Base-by-base conservation (phyloP, 2,113 vertebrate genomes). In the Prionailurus viverrinus region DNA sequence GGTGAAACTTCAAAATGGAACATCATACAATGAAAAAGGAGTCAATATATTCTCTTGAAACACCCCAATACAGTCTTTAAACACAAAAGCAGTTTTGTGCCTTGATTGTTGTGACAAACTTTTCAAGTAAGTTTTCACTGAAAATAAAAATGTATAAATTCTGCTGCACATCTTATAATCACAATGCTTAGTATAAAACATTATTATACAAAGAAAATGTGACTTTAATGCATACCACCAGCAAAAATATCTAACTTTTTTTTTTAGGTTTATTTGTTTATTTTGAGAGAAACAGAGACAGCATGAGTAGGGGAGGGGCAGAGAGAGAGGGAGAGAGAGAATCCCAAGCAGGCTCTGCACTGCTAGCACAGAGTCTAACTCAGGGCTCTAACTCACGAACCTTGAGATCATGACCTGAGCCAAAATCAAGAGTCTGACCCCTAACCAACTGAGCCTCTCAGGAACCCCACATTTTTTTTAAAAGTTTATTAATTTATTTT, bases 1-100 rank as follows among this genome's bases (percentile, higher is more conserved):
- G 66, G 45, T 94, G 76, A 91, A 87, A 83, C 48, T 88, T 92
- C 66, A 83, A 87, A 96, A 91, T 76, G 58, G 36, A 91, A 74
- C 45, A 74, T 65, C 19, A 87, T 63, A 91, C 87, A 94, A 61
- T 83, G 68, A 91, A 82, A 88, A 74, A 66, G 41, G 19, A 65
- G 53, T 84, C 41, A 45, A 53, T 12, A 91, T 74, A 92, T 51
- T 79, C 7, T 88, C 55, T 93, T 92, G 81, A 81, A 89, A 96
- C 4, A 90, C n/a, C 18, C 36, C 71, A 95, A 85, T 9, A 74
- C 33, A 68, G 29, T 25, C 39, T 96, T 93, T 23, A 81, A 78
- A 95, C 15, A 66, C 8, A 33, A 80, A 95, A n/a, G 65, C 41
- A 85, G 5, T 58, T 15, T 81, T 6, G 25, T 69, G 36, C 8